Evolutionary conservation across 2,888 invertebrate genomes (phyloP).

Genomic region (Noctua janthe): DNA sequence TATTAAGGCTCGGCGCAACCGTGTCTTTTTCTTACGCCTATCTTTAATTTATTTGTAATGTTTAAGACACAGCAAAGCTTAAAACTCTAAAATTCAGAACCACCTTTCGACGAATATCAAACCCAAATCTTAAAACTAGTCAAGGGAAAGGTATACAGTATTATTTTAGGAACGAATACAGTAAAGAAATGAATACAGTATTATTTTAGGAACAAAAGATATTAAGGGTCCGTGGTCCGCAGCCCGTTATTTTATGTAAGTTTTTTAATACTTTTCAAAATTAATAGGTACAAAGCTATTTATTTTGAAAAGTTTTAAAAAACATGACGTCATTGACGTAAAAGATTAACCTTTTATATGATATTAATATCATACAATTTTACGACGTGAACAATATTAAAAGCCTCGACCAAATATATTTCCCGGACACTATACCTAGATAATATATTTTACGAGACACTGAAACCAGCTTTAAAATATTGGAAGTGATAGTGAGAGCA

Average conservation of each 20-base stretch:
- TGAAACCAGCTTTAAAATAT: conserved; percentile 35
- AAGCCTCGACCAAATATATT: conserved; percentile 26
- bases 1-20: not conserved
- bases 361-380: not conserved
- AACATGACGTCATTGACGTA: not conserved
- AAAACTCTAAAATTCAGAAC: conserved; percentile 9
- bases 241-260: conserved; percentile 3
- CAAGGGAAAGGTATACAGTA: not conserved
- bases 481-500: conserved; percentile 24
- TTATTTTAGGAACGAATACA: too few species aligned
- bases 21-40: not conserved
- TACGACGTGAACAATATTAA: conserved; percentile 9
- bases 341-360: not conserved
- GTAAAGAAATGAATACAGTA: conserved; percentile 16
- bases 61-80: not conserved
- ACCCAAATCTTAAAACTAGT: conserved; percentile 15
- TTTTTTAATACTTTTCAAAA: too few species aligned
- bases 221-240: conserved; percentile 7
- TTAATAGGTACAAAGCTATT: not conserved
- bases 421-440: conserved; percentile 14
- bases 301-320: conserved; percentile 16
- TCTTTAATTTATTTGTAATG: not conserved
- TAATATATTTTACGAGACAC: conserved; percentile 38
- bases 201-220: conserved; percentile 52
- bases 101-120: conserved; percentile 13